Base-by-base conservation (phyloP, 2,888 invertebrate genomes). In the Eupithecia centaureata region DNA sequence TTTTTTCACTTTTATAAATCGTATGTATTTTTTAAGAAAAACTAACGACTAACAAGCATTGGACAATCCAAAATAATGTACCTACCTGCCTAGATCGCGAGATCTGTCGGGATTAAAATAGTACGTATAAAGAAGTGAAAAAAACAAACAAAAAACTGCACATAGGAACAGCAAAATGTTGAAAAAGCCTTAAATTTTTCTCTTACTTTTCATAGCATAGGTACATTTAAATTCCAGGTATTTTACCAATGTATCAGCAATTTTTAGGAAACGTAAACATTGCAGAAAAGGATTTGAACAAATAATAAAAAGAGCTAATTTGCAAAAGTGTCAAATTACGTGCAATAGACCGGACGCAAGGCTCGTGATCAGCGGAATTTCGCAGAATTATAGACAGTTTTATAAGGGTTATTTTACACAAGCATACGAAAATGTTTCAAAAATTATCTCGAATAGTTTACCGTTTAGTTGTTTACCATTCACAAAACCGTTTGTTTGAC, bases 301-400 rank as follows among this genome's bases (percentile, higher is more conserved):
- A 32, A 42, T 28, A 59, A 52, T 2, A 25, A 52, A 13, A 2
- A 18, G 38, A 57, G 47, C 15, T 13, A 66, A 61, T 66, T 27
- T 32, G 64, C 51, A 52, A 27, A 69, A 67, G 74, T 71, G 59
- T 74, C 73, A 60, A 61, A 67, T 74, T 71, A 52, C 69, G 57
- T 58, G 22, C 28, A 47, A 4, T 47, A 22, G 12, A 64, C 64
- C 69, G 68, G 61, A 65, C 68, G 68, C 54, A n/a, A 52, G 54
- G 12, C n/a, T 32, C 30, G 18, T 25, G 30, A 60, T 68, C 65
- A 68, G 65, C 62, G 27, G 32, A 59, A 65, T 61, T 52, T 3
- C 30, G 32, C 30, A 51, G 51, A 15, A 27, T 27, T 27, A 27
- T 27, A 15, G 27, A 51, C 52, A 18, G 35, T 47, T 57, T 62